Conservation (phyloP, 2,888 invertebrate species). For the Hyalella azteca region DNA sequence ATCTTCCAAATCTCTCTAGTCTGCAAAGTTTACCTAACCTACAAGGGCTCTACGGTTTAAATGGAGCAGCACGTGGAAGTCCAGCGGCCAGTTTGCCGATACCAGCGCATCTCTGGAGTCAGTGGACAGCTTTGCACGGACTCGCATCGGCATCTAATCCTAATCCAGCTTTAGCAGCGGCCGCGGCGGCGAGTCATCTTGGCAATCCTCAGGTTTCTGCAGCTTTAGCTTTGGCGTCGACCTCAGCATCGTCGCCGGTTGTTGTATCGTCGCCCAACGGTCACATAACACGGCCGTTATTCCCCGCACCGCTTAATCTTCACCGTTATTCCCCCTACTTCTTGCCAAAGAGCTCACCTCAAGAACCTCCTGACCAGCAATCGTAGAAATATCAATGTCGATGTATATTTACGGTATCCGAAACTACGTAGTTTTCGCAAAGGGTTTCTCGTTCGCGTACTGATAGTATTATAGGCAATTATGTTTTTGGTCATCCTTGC, state of each 20-base stretch:
- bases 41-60: constrained; percentile 61
- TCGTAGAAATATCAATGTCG: constrained; percentile 36
- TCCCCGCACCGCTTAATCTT: constrained; percentile 52
- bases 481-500: too few species aligned
- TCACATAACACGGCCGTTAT: constrained; percentile 48
- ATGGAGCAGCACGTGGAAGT: constrained; percentile 60
- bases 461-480: too few species aligned
- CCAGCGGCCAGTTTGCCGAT: constrained; percentile 60
- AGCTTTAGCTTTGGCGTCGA: constrained; percentile 58
- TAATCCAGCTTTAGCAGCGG: constrained; percentile 60
- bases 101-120: constrained; percentile 66
- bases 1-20: constrained; percentile 47
- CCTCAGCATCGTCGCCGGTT: constrained; percentile 49
- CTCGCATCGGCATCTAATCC: constrained; percentile 46
- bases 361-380: constrained; percentile 49
- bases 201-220: constrained; percentile 60
- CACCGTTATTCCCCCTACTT: constrained; percentile 57
- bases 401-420: not conserved
- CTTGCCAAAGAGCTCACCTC: constrained; percentile 56
- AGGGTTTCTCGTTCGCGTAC: too few species aligned
- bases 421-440: too few species aligned
- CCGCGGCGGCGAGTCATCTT: constrained; percentile 61
- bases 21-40: constrained; percentile 59
- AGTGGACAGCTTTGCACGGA: constrained; percentile 62
- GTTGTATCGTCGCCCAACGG: constrained; percentile 21